Evolutionary conservation across 2,888 invertebrate species (phyloP), one percentile per base, ranked within the genome.

Genomic region (Lepidochitona cinerea): DNA sequence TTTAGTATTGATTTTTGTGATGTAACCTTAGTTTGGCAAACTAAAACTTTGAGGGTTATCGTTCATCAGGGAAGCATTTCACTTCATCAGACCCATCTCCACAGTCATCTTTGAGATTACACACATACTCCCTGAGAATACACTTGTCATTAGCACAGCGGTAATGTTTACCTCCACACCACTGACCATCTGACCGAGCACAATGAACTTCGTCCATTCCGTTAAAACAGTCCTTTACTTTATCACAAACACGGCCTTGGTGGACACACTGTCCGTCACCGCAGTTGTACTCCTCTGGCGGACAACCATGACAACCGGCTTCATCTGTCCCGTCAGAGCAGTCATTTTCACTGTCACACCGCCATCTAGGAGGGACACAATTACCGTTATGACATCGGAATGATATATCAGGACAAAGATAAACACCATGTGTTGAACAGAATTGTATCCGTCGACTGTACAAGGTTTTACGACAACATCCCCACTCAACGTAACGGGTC

Each of bases 71-170:
- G 14, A 29, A 14, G 29, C 59, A 59, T 26, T 59, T 59, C 18
- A 59, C 26, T 29, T 59, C 59, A 9, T 59, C 59, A 4, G 59
- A 59, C 29, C 59, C 59, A 59, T 59, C 59, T 32, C 59, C 59
- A 9, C 59, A 59, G 32, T 59, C 59, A 29, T 59, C 32, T 18
- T 29, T 26, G 26, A 29, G 29, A 29, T 59, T 59, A 26, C 59
- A 59, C 4, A 59, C 59, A 2, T 59, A 14, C 29, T 59, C 59
- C 29, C 59, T 23, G 29, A 32, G 23, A 26, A 59, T 59, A 59
- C 59, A 59, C 9, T 59, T 59, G 32, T 59, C 59, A 59, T 59
- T 59, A 23, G 14, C 18, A 59, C 59, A 59, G 59, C 59, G 59
- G 32, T 59, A 59, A 4, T 59, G 59, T 29, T 29, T 59, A 14